Conservation (phyloP, 2,113 vertebrate genomes). For the Peromyscus maniculatus region DNA sequence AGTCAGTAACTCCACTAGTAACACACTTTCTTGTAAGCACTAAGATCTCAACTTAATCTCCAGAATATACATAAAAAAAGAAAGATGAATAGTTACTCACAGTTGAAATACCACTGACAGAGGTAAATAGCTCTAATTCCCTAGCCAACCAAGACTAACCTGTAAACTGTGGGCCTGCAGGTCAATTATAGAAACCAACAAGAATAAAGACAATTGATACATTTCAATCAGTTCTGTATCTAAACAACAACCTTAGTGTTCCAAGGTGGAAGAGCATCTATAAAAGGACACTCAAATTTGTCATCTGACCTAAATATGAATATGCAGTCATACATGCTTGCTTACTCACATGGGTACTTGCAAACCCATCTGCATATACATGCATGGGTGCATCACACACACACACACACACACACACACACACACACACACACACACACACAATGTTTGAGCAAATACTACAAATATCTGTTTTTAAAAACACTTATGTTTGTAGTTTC, state of each 20-base stretch:
- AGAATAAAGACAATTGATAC: neutral
- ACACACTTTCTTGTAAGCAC: neutral
- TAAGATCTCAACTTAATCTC: neutral
- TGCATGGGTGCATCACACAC: neutral
- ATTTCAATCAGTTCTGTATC: too few species aligned
- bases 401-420: neutral
- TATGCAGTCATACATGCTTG: too few species aligned
- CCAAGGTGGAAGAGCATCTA: too few species aligned
- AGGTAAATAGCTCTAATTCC: neutral
- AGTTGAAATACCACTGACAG: neutral
- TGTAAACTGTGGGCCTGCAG: too few species aligned
- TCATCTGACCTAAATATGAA: neutral
- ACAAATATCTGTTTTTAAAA: neutral
- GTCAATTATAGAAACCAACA: neutral
- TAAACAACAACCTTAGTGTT: neutral
- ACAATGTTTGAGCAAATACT: neutral
- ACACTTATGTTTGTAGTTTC: neutral
- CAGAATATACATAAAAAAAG: neutral
- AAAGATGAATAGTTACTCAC: too few species aligned
- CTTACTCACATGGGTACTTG: too few species aligned
- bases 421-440: neutral
- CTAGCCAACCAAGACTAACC: too few species aligned
- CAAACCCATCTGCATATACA: neutral
- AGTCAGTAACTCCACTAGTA: neutral
- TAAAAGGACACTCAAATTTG: too few species aligned